These are phyloP conservation scores for Eurosta solidaginis DNA, from an alignment of 1,140 invertebrate species.

Conservation along the genomic window DNA sequence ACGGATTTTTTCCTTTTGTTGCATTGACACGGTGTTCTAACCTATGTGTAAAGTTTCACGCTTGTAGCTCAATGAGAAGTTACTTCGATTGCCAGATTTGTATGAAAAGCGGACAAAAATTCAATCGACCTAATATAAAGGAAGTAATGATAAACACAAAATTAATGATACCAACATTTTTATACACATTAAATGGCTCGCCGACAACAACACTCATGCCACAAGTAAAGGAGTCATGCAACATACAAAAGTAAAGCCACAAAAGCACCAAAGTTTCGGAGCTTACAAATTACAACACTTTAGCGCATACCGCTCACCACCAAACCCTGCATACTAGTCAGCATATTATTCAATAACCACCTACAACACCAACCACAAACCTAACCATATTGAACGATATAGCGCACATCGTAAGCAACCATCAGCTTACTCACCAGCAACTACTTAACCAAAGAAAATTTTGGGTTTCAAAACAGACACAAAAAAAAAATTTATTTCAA, in stretches of 20 bases:
- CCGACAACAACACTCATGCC: background rate
- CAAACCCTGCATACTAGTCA: background rate
- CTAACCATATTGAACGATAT: background rate
- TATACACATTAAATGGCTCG: background rate
- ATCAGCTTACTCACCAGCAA: constrained; percentile 8
- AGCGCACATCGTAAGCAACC: background rate
- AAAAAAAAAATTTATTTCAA: background rate
- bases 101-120: background rate
- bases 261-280: background rate
- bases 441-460: too few relatives aligned
- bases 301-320: background rate
- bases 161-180: constrained; percentile 1
- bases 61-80: too few relatives aligned
- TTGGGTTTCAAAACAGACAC: background rate
- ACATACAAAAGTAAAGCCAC: background rate
- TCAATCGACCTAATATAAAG: too few relatives aligned
- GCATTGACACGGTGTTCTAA: too few relatives aligned
- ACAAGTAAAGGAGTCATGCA: background rate
- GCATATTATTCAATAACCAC: background rate
- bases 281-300: constrained; percentile 21
- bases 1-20: too few relatives aligned
- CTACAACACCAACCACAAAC: background rate
- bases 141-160: too few relatives aligned
- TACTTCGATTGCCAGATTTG: too few relatives aligned
- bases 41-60: too few relatives aligned